A percentile compares a stretch with the other conserved stretches of the same genome.
Evolutionary conservation across 2,888 invertebrate genomes (phyloP).

Genomic region (Pachymerium ferrugineum): DNA sequence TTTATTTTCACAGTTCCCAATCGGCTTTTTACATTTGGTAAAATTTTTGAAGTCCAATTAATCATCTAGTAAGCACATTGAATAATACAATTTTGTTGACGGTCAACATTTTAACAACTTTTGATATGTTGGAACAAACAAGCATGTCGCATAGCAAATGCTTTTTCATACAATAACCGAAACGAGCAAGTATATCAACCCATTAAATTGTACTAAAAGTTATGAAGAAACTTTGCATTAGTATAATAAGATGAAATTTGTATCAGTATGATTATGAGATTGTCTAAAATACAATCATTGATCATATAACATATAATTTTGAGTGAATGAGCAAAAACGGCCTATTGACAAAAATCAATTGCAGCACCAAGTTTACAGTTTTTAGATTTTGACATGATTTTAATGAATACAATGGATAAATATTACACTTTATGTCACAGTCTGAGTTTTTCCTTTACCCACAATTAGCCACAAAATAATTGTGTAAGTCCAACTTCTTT

Average conservation of each 20-base stretch:
- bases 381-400: neutral
- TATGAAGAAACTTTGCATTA: neutral
- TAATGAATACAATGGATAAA: neutral
- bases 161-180: too few relatives aligned
- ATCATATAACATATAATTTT: neutral
- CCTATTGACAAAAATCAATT: neutral
- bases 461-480: constrained; percentile 1
- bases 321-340: neutral
- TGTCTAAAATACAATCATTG: neutral
- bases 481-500: neutral
- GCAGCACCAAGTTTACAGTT: neutral
- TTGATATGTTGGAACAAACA: neutral
- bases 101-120: neutral
- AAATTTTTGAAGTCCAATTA: neutral
- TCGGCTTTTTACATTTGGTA: constrained; percentile 4
- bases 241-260: too few relatives aligned
- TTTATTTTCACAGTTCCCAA: neutral
- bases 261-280: neutral
- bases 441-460: neutral
- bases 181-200: neutral
- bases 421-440: neutral
- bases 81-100: neutral
- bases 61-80: neutral
- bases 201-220: neutral
- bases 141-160: neutral